phyloP scores from a whole-genome alignment of 2,797 vertebrate species.

The Alosa sapidissima region DNA sequence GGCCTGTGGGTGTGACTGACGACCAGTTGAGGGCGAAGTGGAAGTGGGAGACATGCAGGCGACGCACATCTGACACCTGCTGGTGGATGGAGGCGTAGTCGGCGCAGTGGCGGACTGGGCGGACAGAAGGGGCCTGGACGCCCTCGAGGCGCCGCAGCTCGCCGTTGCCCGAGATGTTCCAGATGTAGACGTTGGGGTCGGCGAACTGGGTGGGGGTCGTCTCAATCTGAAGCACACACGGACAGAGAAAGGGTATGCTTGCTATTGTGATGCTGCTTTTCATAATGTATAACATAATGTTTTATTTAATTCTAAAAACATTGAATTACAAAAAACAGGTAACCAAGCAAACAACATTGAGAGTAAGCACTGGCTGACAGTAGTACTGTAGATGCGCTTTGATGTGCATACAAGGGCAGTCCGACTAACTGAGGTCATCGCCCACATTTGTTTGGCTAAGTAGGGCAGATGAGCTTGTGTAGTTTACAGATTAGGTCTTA shows the following conservation, averaged over 20 bases:
- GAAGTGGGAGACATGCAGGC: conserved; percentile 84
- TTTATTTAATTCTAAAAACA: no score
- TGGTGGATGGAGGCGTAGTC: conserved; percentile 84
- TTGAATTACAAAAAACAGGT: not conserved
- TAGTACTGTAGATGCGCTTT: not conserved
- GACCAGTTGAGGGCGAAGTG: conserved; percentile 95
- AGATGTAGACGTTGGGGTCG: conserved; percentile 87
- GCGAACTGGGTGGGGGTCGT: conserved; percentile 84
- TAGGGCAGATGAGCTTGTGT: not conserved
- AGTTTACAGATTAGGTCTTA: conserved; percentile 11
- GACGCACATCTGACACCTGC: conserved; percentile 79
- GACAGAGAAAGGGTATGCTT: not conserved
- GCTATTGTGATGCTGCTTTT: no score
- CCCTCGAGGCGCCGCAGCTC: conserved; percentile 82
- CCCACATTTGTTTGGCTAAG: not conserved
- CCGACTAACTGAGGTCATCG: not conserved
- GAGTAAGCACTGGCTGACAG: not conserved
- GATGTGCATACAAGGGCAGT: not conserved
- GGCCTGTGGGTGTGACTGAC: conserved; percentile 82
- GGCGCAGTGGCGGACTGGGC: conserved; percentile 74
- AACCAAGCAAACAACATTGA: not conserved
- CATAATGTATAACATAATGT: no score
- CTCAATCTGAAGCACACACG: conserved; percentile 78
- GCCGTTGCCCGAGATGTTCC: conserved; percentile 87
- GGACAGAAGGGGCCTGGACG: conserved; percentile 58